Evolutionary conservation across 2,797 vertebrate genomes (phyloP).

Genomic region (Pseudotriccus pelzelni): DNA sequence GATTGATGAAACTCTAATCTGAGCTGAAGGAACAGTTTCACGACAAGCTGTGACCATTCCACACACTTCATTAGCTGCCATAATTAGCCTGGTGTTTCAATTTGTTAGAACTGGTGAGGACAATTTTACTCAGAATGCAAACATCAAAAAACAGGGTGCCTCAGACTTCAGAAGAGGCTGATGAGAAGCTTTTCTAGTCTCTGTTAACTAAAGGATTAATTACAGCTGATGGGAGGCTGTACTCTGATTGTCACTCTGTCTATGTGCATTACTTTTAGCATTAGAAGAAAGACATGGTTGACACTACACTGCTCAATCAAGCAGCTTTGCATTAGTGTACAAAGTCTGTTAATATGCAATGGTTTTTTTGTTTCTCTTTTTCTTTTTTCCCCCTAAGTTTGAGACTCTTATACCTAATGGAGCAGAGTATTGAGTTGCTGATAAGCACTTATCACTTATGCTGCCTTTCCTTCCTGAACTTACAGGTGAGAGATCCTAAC

Average conservation of each 20-base stretch:
- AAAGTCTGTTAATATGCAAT: constrained; percentile 68
- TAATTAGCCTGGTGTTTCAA: constrained; percentile 95
- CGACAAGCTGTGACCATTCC: constrained; percentile 92
- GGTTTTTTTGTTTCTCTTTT: constrained; percentile 63
- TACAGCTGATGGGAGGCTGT: constrained; percentile 83
- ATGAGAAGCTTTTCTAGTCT: constrained; percentile 87
- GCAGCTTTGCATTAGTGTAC: constrained; percentile 63
- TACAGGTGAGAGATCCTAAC: background rate
- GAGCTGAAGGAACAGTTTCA: constrained; percentile 90
- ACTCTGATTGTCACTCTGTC: constrained; percentile 82
- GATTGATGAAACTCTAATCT: constrained; percentile 96
- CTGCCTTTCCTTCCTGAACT: background rate
- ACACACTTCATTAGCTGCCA: constrained; percentile 95
- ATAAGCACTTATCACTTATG: background rate
- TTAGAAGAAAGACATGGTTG: constrained; percentile 80
- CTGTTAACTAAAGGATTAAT: constrained; percentile 95
- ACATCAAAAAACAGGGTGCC: constrained; percentile 89
- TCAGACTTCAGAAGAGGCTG: constrained; percentile 89
- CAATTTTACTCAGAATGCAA: constrained; percentile 87
- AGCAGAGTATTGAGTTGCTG: background rate
- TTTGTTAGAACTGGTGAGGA: constrained; percentile 93
- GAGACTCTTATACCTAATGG: background rate
- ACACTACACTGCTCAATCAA: constrained; percentile 74
- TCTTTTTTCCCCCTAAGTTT: rapidly evolving
- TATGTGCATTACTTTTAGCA: constrained; percentile 81